These are phyloP conservation scores for Phrynosoma blainvillii DNA, from an alignment of 2,113 vertebrate genomes.

Conservation along the genomic window DNA sequence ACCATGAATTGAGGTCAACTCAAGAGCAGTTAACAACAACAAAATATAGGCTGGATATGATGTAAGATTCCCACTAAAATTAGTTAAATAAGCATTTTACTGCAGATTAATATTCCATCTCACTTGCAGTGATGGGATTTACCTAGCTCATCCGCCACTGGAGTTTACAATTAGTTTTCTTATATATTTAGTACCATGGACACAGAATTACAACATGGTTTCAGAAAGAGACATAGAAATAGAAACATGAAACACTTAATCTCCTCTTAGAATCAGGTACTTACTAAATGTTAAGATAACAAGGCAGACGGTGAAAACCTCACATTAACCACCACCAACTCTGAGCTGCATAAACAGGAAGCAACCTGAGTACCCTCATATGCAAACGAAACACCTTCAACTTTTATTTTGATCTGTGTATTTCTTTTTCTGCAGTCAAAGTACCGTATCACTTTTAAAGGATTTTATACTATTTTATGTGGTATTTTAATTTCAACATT, in stretches of 20 bases:
- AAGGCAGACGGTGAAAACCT: conserved; percentile 24
- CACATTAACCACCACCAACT: conserved; percentile 36
- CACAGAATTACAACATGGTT: neutral
- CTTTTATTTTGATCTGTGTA: conserved; percentile 45
- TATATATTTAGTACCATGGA: neutral
- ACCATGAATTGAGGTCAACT: too few species aligned
- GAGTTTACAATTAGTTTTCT: neutral
- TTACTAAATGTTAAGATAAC: conserved; percentile 12
- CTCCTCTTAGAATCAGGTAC: conserved; percentile 4
- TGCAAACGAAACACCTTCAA: conserved; percentile 50
- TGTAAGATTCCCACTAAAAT: neutral
- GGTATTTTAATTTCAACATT: neutral
- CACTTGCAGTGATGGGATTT: neutral
- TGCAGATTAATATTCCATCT: neutral
- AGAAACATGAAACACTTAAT: neutral
- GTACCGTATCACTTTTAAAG: too few species aligned
- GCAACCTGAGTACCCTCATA: conserved; percentile 34
- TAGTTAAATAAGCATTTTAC: neutral
- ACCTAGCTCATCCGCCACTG: neutral
- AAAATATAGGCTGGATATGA: neutral
- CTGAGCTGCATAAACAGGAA: conserved; percentile 59
- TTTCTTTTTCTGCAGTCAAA: too few species aligned
- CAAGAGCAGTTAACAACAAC: too few species aligned
- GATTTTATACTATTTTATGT: too few species aligned
- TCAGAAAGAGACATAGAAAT: neutral